phyloP scores from a whole-genome alignment of 2,888 invertebrate genomes.

The Epirrita christyi region DNA sequence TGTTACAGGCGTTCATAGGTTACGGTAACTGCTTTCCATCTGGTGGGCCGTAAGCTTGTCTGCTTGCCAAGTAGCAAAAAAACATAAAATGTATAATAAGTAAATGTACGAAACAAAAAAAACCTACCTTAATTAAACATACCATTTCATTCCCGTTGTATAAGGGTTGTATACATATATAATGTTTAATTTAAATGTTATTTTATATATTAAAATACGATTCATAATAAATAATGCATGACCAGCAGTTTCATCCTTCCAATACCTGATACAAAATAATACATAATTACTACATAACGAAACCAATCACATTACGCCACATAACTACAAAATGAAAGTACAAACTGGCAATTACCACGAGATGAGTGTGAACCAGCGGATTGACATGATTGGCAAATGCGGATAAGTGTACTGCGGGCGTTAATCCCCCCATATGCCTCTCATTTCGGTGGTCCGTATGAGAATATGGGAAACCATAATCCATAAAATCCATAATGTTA shows the following conservation, averaged over 20 bases:
- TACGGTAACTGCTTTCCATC: too few species aligned
- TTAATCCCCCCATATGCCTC: constrained; percentile 4
- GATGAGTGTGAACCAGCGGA: constrained; percentile 6
- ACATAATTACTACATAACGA: constrained; percentile 3
- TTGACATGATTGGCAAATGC: constrained; percentile 15
- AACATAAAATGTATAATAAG: too few species aligned
- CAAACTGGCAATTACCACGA: neutral
- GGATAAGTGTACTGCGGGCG: constrained; percentile 4
- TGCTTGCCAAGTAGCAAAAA: too few species aligned
- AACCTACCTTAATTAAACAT: too few species aligned
- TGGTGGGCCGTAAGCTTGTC: too few species aligned
- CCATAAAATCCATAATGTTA: neutral
- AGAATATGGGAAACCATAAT: neutral
- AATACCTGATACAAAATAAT: constrained; percentile 22
- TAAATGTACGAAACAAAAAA: too few species aligned
- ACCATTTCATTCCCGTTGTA: too few species aligned
- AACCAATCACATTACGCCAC: constrained; percentile 24
- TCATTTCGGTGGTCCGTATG: constrained; percentile 1
- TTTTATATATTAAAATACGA: too few species aligned
- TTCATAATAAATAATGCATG: constrained; percentile 1
- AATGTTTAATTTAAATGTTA: too few species aligned
- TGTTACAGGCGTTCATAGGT: too few species aligned
- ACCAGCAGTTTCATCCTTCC: neutral
- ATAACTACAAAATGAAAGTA: constrained; percentile 4
- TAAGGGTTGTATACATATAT: too few species aligned